Percentiles rank a stretch among this genome's conserved stretches.
Evolutionary conservation across 1,140 invertebrate species (phyloP).

Genomic region (Probaryconus sp.): DNA sequence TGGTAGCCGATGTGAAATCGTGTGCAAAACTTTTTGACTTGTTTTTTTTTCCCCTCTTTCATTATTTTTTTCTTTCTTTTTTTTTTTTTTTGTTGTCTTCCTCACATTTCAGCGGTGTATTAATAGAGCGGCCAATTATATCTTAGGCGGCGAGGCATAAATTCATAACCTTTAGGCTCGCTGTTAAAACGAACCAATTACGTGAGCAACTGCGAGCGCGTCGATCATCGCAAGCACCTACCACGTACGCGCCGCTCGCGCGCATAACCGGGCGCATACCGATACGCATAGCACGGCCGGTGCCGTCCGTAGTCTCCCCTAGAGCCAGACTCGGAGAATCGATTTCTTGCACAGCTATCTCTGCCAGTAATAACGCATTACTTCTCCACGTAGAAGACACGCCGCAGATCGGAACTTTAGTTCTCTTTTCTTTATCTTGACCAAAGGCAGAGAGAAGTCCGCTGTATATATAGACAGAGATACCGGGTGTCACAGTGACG

Average conservation of each 20-base stretch:
- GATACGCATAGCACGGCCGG: constrained; percentile 36
- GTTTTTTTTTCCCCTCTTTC: constrained; percentile 7
- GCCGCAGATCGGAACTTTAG: constrained; percentile 49
- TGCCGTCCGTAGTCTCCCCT: constrained; percentile 29
- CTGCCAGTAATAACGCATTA: constrained; percentile 47
- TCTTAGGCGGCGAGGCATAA: constrained; percentile 68
- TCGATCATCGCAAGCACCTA: constrained; percentile 50
- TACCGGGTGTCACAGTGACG: neutral
- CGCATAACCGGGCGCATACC: constrained; percentile 40
- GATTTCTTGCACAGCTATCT: constrained; percentile 50
- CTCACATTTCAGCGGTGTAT: constrained; percentile 69
- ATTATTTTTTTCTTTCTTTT: no score
- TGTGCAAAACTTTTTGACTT: constrained; percentile 9
- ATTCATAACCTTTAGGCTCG: constrained; percentile 69
- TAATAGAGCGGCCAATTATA: constrained; percentile 75
- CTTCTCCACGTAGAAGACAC: constrained; percentile 44
- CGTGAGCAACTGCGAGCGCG: constrained; percentile 36
- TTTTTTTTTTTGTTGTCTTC: no score
- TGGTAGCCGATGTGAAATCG: constrained; percentile 26
- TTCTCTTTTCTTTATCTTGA: constrained; percentile 46
- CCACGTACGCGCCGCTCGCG: constrained; percentile 48
- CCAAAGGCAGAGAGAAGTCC: constrained; percentile 18
- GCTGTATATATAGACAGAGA: constrained; percentile 21
- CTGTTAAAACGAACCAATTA: constrained; percentile 69
- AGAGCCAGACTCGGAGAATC: constrained; percentile 49